Base-by-base conservation (phyloP, 2,888 invertebrate species). In the Leucoptera coffeella region DNA sequence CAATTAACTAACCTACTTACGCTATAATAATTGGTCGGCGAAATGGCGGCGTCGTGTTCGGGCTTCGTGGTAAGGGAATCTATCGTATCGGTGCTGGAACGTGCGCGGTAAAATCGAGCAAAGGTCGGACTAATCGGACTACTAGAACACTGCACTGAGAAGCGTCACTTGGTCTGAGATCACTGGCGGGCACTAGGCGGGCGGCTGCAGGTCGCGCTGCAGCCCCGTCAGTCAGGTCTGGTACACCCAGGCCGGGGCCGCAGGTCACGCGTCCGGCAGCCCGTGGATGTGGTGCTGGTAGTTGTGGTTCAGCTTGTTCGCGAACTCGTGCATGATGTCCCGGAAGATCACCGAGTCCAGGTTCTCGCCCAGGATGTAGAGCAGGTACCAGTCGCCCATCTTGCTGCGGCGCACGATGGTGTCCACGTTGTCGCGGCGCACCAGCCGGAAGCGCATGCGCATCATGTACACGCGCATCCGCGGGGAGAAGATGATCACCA, bases 381-480 rank as follows among this genome's bases (percentile, higher is more conserved):
- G 82, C 40, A 93, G 78, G 64, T 92, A 92, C 92, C 93, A 93
- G 67, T 93, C 93, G 45, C 93, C 93, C 78, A 93, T 86, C 56
- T 92, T 91, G 65, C 89, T 89, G 45, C 88, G 78, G 38, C 90
- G 77, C 39, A 93, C 92, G 50, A 93, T 86, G 38, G 88, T 85
- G 69, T 92, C 90, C 47, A 93, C 83, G 41, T 89, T 90, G 65
- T 93, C 92, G 45, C 85, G 78, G 43, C 86, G 77, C 41, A 93
- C 85, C 47, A 93, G 77, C 39, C 78, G 56, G 75, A 89, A 93
- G 40, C 93, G 76, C 76, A 92, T 81, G 41, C 90, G 78, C 64
- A 93, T 77, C 62, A 92, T 79, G 69, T 92, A 91, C 37, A 92
- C 92, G 43, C 93, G 77, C 83, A 92, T 92, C 33, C 92, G 78